These are phyloP conservation scores for Lordiphosa fenestrarum DNA, from an alignment of 2,888 invertebrate species.

Conservation along the genomic window DNA sequence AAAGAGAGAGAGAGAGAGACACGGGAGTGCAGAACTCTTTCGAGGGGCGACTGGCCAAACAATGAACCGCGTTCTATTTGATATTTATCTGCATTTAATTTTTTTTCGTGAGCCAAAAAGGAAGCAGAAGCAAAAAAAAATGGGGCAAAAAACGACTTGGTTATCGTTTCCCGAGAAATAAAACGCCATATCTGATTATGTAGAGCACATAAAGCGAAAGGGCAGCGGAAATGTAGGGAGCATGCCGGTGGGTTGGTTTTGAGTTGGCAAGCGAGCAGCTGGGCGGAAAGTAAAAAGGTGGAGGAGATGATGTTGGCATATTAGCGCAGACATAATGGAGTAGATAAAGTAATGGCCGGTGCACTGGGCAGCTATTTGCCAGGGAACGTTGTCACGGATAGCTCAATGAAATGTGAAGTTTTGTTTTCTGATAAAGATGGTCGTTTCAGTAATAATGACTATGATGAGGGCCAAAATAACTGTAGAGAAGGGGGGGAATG, in stretches of 20 bases:
- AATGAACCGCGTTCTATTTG: conserved; percentile 64
- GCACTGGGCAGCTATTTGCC: conserved; percentile 35
- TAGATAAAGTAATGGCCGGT: conserved; percentile 63
- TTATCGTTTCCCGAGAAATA: conserved; percentile 50
- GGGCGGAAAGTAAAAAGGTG: conserved; percentile 23
- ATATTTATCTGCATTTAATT: conserved; percentile 68
- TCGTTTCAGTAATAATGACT: conserved; percentile 44
- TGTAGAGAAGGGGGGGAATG: not conserved
- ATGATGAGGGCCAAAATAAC: conserved; percentile 14
- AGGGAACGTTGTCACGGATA: conserved; percentile 40
- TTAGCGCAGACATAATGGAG: conserved; percentile 59
- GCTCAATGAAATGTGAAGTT: conserved; percentile 51
- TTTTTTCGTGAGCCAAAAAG: conserved; percentile 22
- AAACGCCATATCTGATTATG: conserved; percentile 70
- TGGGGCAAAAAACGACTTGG: conserved; percentile 7
- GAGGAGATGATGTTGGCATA: conserved; percentile 51
- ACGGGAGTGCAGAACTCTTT: conserved; percentile 7
- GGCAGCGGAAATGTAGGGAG: conserved; percentile 42
- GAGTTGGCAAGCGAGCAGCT: conserved; percentile 8
- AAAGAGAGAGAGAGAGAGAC: conserved; percentile 39
- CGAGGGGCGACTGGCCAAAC: conserved; percentile 42
- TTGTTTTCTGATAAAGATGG: conserved; percentile 24
- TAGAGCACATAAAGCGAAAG: conserved; percentile 59
- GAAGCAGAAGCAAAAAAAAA: conserved; percentile 2
- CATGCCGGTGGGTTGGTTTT: conserved; percentile 10